These are phyloP conservation scores for Caenorhabditis briggsae DNA, from an alignment of 1,140 invertebrate species.

Conservation along the genomic window DNA sequence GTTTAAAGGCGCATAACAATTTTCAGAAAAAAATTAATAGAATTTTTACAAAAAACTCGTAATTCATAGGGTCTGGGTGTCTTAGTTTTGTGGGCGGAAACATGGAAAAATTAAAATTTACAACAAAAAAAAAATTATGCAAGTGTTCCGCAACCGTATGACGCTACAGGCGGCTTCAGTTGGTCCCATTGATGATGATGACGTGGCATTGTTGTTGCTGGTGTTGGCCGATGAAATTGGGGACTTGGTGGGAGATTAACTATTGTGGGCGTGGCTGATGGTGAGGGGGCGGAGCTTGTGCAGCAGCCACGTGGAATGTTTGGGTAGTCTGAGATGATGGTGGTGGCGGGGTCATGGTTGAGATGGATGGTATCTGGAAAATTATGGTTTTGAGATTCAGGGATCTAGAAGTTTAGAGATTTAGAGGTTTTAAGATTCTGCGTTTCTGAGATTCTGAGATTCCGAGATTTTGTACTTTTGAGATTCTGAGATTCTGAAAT, in stretches of 20 bases:
- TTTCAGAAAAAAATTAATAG: no score
- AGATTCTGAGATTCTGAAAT: no score
- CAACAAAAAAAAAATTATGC: neutral
- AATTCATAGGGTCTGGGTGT: no score
- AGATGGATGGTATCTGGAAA: constrained; percentile 8
- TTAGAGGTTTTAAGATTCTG: no score
- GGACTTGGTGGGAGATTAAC: neutral
- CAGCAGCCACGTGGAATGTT: neutral
- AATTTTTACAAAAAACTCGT: no score
- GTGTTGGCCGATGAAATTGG: neutral
- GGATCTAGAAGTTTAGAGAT: no score
- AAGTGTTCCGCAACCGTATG: constrained; percentile 31
- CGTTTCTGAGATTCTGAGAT: no score
- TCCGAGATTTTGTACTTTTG: no score
- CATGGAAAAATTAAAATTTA: no score
- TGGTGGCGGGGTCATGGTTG: neutral
- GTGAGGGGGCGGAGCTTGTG: neutral
- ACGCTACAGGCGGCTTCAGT: neutral
- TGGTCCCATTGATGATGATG: constrained; percentile 44
- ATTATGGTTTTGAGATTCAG: neutral
- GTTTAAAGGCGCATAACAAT: no score
- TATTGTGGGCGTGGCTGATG: neutral
- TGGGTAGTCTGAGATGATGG: neutral
- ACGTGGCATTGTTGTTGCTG: neutral
- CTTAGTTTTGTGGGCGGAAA: no score